Evolutionary conservation across 2,797 vertebrate genomes (phyloP).

Genomic region (Carapus acus): DNA sequence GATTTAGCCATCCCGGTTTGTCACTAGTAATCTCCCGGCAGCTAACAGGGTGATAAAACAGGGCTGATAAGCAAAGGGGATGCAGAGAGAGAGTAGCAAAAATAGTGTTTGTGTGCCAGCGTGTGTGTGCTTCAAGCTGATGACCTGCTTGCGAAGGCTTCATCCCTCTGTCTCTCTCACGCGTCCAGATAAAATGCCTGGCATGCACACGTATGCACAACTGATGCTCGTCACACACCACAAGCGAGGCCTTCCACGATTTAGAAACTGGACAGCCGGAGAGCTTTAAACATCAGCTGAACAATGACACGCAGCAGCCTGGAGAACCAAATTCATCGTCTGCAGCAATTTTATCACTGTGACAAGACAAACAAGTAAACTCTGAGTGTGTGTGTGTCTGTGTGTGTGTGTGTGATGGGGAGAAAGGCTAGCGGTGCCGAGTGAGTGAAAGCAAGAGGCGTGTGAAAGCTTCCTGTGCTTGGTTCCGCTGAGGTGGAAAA

Average conservation of each 20-base stretch:
- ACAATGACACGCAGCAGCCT: background rate
- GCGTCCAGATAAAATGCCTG: slow-evolving; percentile 33
- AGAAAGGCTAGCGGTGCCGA: slow-evolving; percentile 29
- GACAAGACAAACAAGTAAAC: slow-evolving; percentile 11
- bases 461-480: slow-evolving; percentile 45
- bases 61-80: slow-evolving; percentile 51
- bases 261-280: slow-evolving; percentile 19
- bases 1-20: slow-evolving; percentile 69
- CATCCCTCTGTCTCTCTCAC: slow-evolving; percentile 33
- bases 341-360: too few species aligned
- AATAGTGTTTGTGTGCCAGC: slow-evolving; percentile 29
- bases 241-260: slow-evolving; percentile 9
- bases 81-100: slow-evolving; percentile 38
- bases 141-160: slow-evolving; percentile 22
- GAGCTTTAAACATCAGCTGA: slow-evolving; percentile 8
- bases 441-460: slow-evolving; percentile 36
- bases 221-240: slow-evolving; percentile 21
- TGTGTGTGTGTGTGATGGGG: slow-evolving; percentile 17
- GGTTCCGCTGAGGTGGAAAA: slow-evolving; percentile 47
- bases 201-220: slow-evolving; percentile 22
- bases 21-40: slow-evolving; percentile 66
- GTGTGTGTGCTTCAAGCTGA: slow-evolving; percentile 10
- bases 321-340: slow-evolving; percentile 1
- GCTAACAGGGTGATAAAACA: slow-evolving; percentile 57
- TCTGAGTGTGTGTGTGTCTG: slow-evolving; percentile 12